Evolutionary conservation across 2,797 vertebrate species (phyloP).

Genomic region (Notolepis coatsorum): DNA sequence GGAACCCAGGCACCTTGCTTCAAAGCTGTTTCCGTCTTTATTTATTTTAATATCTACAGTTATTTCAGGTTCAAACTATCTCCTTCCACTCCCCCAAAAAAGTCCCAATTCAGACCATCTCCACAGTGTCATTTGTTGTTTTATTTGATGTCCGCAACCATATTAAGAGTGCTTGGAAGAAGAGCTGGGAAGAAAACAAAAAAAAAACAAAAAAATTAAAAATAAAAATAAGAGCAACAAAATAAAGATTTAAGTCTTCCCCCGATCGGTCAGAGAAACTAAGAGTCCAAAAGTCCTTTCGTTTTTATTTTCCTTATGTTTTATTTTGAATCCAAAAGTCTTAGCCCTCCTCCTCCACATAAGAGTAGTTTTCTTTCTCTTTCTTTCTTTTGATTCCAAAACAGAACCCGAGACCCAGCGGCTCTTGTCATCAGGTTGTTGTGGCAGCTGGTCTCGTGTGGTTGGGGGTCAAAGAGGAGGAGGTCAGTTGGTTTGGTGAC

Average conservation of each 20-base stretch:
- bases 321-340: constrained; percentile 48
- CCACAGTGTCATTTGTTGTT: constrained; percentile 6
- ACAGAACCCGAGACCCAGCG: constrained; percentile 14
- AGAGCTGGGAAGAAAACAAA: constrained; percentile 14
- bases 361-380: not conserved
- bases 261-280: constrained; percentile 48
- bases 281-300: constrained; percentile 62
- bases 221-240: constrained; percentile 64
- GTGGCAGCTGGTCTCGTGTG: constrained; percentile 42
- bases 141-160: constrained; percentile 32
- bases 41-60: constrained; percentile 12
- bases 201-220: constrained; percentile 8
- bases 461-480: constrained; percentile 22
- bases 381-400: constrained; percentile 10
- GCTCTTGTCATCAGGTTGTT: not conserved
- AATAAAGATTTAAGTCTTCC: constrained; percentile 54
- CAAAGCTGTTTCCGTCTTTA: constrained; percentile 46
- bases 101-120: constrained; percentile 26
- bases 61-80: constrained; percentile 1
- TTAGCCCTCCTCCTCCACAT: not conserved
- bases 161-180: constrained; percentile 63
- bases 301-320: constrained; percentile 15
- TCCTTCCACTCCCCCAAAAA: too few species aligned
- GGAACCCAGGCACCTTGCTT: constrained; percentile 27
- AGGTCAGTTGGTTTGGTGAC: constrained; percentile 20